phyloP scores from a whole-genome alignment of 2,888 invertebrate genomes.

The Trachelus iudaicus region DNA sequence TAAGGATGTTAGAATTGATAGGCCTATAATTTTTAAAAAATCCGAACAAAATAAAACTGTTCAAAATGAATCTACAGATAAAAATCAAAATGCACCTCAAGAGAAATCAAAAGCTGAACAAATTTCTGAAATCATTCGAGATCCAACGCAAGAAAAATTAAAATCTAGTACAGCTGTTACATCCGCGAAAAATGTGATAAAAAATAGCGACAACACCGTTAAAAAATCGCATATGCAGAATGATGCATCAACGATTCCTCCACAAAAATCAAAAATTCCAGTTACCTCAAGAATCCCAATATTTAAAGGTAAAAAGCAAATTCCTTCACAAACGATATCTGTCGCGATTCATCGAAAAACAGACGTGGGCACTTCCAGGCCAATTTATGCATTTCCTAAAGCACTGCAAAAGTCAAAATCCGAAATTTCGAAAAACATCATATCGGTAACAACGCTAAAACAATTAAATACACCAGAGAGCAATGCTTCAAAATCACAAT shows the following conservation, averaged over 20 bases:
- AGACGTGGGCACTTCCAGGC: constrained; percentile 26
- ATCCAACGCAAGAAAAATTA: background rate
- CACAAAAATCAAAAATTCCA: constrained; percentile 17
- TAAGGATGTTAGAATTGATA: no score
- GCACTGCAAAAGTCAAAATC: background rate
- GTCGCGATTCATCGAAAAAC: constrained; percentile 32
- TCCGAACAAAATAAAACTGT: no score
- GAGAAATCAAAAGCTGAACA: background rate
- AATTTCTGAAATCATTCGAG: background rate
- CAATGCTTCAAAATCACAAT: background rate
- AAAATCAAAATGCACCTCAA: no score
- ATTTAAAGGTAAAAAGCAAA: constrained; percentile 32
- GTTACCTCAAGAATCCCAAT: constrained; percentile 50
- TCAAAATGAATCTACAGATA: no score
- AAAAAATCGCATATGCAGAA: background rate
- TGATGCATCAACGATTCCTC: background rate
- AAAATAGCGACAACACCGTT: background rate
- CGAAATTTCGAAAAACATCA: background rate
- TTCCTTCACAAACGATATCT: constrained; percentile 34
- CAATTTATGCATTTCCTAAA: constrained; percentile 15
- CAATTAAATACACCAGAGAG: background rate
- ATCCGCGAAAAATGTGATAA: background rate
- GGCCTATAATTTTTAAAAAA: no score
- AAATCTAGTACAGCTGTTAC: background rate
- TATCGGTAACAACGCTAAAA: background rate